Base-by-base conservation (phyloP, 1,140 invertebrate genomes). In the Lanistes nyassanus region DNA sequence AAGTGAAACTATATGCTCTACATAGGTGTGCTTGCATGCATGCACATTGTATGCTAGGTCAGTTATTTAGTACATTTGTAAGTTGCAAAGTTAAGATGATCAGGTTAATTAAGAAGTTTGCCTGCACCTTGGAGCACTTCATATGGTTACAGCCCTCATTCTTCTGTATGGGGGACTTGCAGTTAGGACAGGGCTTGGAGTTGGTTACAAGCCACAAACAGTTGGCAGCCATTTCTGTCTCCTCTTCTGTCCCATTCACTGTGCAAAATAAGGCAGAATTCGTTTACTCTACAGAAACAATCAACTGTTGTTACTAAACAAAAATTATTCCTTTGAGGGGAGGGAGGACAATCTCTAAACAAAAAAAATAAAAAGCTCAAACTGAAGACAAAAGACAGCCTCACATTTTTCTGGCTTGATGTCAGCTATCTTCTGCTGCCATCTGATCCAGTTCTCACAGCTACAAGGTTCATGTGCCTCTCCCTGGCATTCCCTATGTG, bases 131-230 rank as follows among this genome's bases (percentile, higher is more conserved):
- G 29, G 92, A 93, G 86, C 94, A 94, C 81, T 94, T 93, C 92
- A 94, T 94, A 81, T 94, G 94, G 86, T 94, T 94, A 85, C 94
- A 94, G 0, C 94, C 94, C 87, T 94, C 94, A 85, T 94, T 94
- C 83, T 94, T 94, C 88, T 94, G 93, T 78, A 94, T 94, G 11
- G 93, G 93, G 76, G 92, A 92, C 80, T 93, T 92, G 85, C 94
- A 94, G 83, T 93, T 93, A 31, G 89, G 88, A 87, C 93, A 94
- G 16, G 93, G 92, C 86, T 94, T 94, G 16, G 93, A 94, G 87
- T 94, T 93, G 1, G 93, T 93, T 5, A 94, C 92, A 42, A 94
- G 85, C 93, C 93, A 94, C 9, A 94, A 85, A 81, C 91, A 93
- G 85, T 94, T 94, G 19, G 93, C 93, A 21, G 93, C 93, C 76